Percentiles rank a stretch among this genome's conserved stretches.
These are phyloP conservation scores for Emberiza fucata DNA, from an alignment of 2,113 vertebrate genomes.

Conservation along the genomic window DNA sequence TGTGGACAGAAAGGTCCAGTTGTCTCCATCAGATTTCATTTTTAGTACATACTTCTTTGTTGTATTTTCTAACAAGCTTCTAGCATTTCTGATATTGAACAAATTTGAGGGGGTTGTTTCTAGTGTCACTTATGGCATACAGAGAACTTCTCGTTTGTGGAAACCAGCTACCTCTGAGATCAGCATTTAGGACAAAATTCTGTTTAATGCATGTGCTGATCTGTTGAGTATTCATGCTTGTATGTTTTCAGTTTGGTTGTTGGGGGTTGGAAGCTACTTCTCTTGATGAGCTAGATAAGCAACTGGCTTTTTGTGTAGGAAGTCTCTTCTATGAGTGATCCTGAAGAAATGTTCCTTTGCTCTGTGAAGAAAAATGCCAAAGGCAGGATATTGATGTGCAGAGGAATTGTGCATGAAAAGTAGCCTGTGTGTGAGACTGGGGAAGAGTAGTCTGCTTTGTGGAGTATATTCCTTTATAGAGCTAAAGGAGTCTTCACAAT, in stretches of 20 bases:
- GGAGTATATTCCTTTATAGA: not conserved
- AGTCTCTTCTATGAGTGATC: not conserved
- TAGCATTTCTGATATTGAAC: not conserved
- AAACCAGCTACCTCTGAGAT: not conserved
- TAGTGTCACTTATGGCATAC: not conserved
- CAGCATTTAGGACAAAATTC: not conserved
- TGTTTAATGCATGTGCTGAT: not conserved
- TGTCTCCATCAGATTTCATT: not conserved
- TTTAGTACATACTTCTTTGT: not conserved
- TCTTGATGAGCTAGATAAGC: not conserved
- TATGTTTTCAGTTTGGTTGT: not conserved
- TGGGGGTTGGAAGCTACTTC: not conserved
- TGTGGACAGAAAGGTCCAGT: not conserved
- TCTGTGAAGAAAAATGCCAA: not conserved
- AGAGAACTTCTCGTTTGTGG: not conserved
- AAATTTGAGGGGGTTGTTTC: not conserved
- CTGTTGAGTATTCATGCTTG: not conserved
- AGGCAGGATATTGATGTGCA: not conserved
- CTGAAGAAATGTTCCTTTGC: not conserved
- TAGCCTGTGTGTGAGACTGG: not conserved
- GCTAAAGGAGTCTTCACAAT: not conserved
- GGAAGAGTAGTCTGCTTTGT: not conserved
- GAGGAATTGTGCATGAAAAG: not conserved
- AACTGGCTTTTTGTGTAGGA: not conserved
- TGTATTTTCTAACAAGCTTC: not conserved